These are phyloP conservation scores for Dallia pectoralis DNA, from an alignment of 2,797 vertebrate species.

Conservation along the genomic window DNA sequence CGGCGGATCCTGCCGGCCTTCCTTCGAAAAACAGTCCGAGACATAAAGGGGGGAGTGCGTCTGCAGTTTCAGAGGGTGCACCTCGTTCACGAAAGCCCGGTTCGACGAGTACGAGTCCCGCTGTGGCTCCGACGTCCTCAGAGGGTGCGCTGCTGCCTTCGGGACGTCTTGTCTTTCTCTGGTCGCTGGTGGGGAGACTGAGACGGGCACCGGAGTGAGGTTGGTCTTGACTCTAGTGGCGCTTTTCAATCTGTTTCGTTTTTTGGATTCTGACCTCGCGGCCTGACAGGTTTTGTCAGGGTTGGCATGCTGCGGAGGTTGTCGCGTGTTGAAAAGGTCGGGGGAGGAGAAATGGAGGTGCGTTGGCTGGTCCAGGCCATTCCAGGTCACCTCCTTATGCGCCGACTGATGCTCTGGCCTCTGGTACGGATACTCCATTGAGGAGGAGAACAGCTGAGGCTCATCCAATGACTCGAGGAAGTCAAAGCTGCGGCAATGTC, in stretches of 20 bases:
- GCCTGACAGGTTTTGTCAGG: conserved; percentile 70
- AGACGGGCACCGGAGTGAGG: conserved; percentile 81
- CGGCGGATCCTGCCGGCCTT: conserved; percentile 65
- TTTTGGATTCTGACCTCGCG: conserved; percentile 75
- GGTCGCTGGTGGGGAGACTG: conserved; percentile 70
- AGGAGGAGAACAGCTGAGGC: conserved; percentile 66
- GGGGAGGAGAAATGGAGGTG: conserved; percentile 77
- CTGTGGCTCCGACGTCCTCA: conserved; percentile 70
- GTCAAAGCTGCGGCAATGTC: conserved; percentile 96
- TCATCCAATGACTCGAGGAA: conserved; percentile 92
- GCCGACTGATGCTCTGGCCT: conserved; percentile 67
- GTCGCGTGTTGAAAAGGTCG: conserved; percentile 73
- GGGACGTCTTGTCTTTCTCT: conserved; percentile 76
- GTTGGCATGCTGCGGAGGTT: conserved; percentile 61
- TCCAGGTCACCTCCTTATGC: conserved; percentile 74
- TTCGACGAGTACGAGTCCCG: conserved; percentile 71
- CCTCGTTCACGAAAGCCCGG: conserved; percentile 85
- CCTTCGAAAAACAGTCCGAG: conserved; percentile 79
- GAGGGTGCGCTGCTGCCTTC: conserved; percentile 67
- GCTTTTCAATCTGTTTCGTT: conserved; percentile 87
- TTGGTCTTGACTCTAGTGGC: conserved; percentile 80
- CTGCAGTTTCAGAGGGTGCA: conserved; percentile 96
- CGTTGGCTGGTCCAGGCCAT: conserved; percentile 71
- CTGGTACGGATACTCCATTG: conserved; percentile 76
- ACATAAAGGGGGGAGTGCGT: conserved; percentile 88